These are phyloP conservation scores for Scaptomyza polygonia DNA, from an alignment of 2,888 invertebrate genomes.

Conservation along the genomic window DNA sequence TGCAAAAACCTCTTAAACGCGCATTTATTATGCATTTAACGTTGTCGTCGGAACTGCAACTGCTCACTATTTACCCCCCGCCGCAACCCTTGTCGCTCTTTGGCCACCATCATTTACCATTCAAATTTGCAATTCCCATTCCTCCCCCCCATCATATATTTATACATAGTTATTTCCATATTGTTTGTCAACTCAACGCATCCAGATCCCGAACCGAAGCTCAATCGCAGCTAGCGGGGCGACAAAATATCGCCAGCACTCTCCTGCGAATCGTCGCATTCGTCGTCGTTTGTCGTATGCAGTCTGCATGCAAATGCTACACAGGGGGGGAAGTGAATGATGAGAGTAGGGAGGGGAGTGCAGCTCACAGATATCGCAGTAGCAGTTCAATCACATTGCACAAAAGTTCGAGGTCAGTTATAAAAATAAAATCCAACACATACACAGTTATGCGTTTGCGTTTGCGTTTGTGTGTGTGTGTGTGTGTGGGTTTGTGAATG, in stretches of 20 bases:
- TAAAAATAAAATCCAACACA: constrained; percentile 60
- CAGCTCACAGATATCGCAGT: constrained; percentile 70
- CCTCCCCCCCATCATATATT: too few species aligned
- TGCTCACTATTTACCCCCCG: constrained; percentile 11
- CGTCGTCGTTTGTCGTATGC: constrained; percentile 52
- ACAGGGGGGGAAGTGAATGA: not conserved
- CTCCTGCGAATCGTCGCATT: constrained; percentile 11
- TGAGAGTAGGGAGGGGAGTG: constrained; percentile 20
- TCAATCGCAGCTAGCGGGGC: constrained; percentile 25
- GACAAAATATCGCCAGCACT: constrained; percentile 52
- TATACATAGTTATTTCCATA: too few species aligned
- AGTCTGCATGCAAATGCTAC: constrained; percentile 76
- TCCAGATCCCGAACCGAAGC: constrained; percentile 54
- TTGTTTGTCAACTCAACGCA: constrained; percentile 73
- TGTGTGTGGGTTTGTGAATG: constrained; percentile 15
- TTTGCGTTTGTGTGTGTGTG: constrained; percentile 11
- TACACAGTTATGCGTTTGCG: constrained; percentile 7
- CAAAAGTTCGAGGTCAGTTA: constrained; percentile 83
- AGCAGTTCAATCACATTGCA: constrained; percentile 82
- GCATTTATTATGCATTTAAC: constrained; percentile 80
- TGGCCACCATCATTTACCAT: constrained; percentile 32
- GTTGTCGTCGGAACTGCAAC: constrained; percentile 64
- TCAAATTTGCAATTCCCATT: constrained; percentile 19
- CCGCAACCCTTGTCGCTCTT: not conserved
- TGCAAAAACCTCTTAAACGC: constrained; percentile 56